Evolutionary conservation across 2,797 vertebrate species (phyloP).

Genomic region (Falco berigora): DNA sequence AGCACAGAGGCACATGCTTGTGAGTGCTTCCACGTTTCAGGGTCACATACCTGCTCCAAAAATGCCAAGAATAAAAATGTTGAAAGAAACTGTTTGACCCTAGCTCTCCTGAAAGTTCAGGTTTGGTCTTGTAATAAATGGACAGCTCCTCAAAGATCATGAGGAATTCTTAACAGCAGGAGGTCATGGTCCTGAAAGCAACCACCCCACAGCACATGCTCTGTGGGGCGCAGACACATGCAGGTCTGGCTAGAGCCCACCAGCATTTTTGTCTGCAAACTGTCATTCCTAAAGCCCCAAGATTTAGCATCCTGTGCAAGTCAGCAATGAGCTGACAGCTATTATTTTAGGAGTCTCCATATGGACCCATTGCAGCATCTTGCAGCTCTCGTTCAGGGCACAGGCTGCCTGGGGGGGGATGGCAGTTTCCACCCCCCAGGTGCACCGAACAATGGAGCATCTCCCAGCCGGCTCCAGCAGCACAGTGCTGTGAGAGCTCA

Average conservation of each 20-base stretch:
- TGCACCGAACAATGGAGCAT: accelerated
- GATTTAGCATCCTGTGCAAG: slow-evolving; percentile 6
- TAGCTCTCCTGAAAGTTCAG: not conserved
- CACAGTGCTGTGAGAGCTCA: not conserved
- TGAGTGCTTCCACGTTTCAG: accelerated
- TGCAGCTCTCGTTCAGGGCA: slow-evolving; percentile 41
- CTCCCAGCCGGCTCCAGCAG: not conserved
- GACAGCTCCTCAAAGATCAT: not conserved
- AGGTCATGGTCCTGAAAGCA: accelerated
- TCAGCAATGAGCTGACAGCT: slow-evolving; percentile 24
- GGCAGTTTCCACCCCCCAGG: not conserved
- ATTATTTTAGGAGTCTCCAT: slow-evolving; percentile 58
- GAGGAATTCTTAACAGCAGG: not conserved
- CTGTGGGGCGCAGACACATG: not conserved
- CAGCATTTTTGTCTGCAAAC: not conserved
- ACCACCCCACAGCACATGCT: not conserved
- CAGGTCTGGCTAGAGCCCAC: not conserved
- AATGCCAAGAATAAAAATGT: accelerated
- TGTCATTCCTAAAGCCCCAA: not conserved
- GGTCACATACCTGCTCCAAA: not conserved
- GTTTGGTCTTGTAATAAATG: accelerated
- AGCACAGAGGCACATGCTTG: accelerated
- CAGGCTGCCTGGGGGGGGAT: not conserved
- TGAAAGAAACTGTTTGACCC: not conserved
- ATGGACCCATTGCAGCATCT: slow-evolving; percentile 32